phyloP scores from a whole-genome alignment of 2,113 vertebrate species.

The Eclectus roratus region DNA sequence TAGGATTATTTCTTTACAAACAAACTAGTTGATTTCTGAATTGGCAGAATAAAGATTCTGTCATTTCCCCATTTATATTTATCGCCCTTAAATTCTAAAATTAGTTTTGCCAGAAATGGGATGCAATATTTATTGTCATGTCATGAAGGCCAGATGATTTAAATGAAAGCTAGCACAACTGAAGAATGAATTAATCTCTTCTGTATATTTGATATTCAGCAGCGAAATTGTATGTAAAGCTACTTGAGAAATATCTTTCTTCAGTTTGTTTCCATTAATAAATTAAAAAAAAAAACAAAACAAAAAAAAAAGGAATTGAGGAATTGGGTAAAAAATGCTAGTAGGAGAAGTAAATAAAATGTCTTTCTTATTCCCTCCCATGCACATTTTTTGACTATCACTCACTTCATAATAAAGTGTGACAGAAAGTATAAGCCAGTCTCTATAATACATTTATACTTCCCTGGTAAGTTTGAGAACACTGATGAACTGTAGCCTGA shows the following conservation, averaged over 20 bases:
- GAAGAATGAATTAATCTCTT: not conserved
- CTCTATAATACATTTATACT: not conserved
- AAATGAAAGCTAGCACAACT: not conserved
- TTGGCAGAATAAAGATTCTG: not conserved
- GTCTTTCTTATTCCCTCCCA: not conserved
- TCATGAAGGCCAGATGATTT: not conserved
- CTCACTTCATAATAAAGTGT: not conserved
- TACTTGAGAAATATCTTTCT: not conserved
- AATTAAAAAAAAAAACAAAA: too few species aligned
- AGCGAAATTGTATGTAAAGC: not conserved
- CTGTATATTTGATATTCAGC: not conserved
- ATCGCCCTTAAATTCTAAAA: not conserved
- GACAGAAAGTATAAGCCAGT: not conserved
- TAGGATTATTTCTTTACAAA: not conserved
- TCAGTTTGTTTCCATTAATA: not conserved
- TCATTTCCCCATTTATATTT: not conserved
- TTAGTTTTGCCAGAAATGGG: not conserved
- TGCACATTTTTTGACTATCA: rapidly evolving
- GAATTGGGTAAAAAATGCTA: not conserved
- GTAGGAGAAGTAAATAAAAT: not conserved
- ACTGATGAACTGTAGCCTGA: not conserved
- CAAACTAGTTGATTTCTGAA: not conserved
- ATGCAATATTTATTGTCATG: not conserved
- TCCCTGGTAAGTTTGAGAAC: not conserved
- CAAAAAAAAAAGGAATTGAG: not conserved